Conservation (phyloP, 2,113 vertebrate genomes). For the Fulica atra region DNA sequence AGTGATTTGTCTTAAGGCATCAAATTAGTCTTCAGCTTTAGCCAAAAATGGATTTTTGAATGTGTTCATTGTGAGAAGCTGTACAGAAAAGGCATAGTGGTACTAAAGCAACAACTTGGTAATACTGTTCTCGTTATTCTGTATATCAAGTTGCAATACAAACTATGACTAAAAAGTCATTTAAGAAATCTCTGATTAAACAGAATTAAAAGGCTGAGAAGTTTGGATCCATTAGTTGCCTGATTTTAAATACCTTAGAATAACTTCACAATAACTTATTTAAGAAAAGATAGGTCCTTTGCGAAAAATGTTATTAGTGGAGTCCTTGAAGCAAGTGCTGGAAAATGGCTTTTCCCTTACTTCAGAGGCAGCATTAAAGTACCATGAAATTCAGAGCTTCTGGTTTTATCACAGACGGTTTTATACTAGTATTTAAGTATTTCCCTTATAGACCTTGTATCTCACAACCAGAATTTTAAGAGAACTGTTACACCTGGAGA, state of each 20-base stretch:
- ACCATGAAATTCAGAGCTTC: constrained; percentile 72
- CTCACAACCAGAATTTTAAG: constrained; percentile 45
- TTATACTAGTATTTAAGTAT: constrained; percentile 67
- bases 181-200: constrained; percentile 29
- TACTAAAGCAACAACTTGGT: background rate
- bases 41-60: background rate
- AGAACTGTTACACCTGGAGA: constrained; percentile 20
- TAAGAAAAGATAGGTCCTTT: constrained; percentile 53
- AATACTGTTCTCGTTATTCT: background rate
- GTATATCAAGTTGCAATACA: background rate
- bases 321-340: constrained; percentile 73
- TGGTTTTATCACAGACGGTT: constrained; percentile 70
- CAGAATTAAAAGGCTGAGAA: constrained; percentile 43
- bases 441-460: constrained; percentile 24
- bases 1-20: background rate
- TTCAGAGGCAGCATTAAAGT: constrained; percentile 69
- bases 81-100: background rate
- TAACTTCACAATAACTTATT: constrained; percentile 56
- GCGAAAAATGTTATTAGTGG: constrained; percentile 66
- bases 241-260: constrained; percentile 66
- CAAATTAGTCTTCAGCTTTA: background rate
- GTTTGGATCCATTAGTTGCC: constrained; percentile 30
- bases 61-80: background rate
- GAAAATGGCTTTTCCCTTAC: constrained; percentile 76
- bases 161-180: background rate